Evolutionary conservation across 2,113 vertebrate genomes (phyloP).

Genomic region (Trematocara nigrifrons): DNA sequence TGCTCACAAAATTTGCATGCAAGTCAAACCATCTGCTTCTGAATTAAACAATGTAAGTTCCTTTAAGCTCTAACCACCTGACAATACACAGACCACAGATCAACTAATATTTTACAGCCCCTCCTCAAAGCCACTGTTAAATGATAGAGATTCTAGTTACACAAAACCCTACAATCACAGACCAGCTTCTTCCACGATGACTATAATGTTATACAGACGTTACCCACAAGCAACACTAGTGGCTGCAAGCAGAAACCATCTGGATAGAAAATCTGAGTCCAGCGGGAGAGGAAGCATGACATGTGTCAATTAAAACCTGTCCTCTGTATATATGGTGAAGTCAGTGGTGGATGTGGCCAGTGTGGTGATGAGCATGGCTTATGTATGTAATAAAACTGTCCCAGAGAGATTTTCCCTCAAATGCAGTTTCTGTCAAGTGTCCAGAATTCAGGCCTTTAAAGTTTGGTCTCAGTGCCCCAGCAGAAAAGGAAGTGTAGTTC

Average conservation of each 20-base stretch:
- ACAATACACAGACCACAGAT: background rate
- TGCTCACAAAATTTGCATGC: background rate
- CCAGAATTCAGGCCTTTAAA: background rate
- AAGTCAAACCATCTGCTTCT: background rate
- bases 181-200: background rate
- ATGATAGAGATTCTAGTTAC: slow-evolving; percentile 29
- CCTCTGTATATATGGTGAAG: background rate
- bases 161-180: slow-evolving; percentile 34
- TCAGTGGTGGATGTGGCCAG: slow-evolving; percentile 8
- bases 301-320: background rate
- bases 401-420: slow-evolving; percentile 1
- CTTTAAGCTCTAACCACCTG: background rate
- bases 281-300: background rate
- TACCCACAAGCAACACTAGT: slow-evolving; percentile 20
- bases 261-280: background rate
- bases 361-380: slow-evolving; percentile 35
- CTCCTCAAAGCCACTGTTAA: background rate
- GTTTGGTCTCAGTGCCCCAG: slow-evolving; percentile 2
- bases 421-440: slow-evolving; percentile 7
- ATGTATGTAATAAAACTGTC: slow-evolving; percentile 7
- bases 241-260: background rate
- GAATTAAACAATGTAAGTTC: background rate
- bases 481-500: background rate
- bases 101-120: background rate
- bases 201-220: slow-evolving; percentile 31